Evolutionary conservation across 1,140 invertebrate species (phyloP).

Genomic region (Drosophila athabasca): DNA sequence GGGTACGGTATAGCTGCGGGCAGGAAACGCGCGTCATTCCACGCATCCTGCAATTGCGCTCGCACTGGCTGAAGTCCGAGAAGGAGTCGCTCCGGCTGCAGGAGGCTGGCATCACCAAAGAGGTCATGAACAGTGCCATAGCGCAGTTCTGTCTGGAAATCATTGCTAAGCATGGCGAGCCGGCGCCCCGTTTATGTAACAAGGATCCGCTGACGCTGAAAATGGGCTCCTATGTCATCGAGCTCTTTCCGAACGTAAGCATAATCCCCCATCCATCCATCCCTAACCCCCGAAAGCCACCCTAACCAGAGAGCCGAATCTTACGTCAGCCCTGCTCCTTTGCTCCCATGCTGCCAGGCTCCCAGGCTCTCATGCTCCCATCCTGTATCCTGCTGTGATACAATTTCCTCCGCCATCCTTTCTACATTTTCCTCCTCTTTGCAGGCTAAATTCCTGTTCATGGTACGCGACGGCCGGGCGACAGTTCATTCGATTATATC

Average conservation of each 20-base stretch:
- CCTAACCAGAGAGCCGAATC: conserved; percentile 1
- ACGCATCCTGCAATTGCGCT: conserved; percentile 94
- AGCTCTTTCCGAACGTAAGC: conserved; percentile 89
- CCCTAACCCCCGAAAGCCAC: not conserved
- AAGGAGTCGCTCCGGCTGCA: conserved; percentile 94
- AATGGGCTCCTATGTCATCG: conserved; percentile 93
- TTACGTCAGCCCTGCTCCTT: too few relatives aligned
- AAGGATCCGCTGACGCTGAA: conserved; percentile 99
- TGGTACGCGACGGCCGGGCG: conserved; percentile 98
- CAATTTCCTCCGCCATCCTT: too few relatives aligned
- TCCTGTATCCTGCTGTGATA: too few relatives aligned
- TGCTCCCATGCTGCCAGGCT: too few relatives aligned
- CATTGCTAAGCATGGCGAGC: conserved; percentile 97
- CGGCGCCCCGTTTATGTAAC: conserved; percentile 96
- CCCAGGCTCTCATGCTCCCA: too few relatives aligned
- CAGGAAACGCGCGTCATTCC: conserved; percentile 99
- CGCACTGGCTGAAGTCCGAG: conserved; percentile 96
- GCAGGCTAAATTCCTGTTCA: conserved; percentile 96
- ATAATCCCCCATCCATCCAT: not conserved
- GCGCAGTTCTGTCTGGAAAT: conserved; percentile 98
- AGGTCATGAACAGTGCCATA: conserved; percentile 96
- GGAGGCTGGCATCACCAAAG: conserved; percentile 97
- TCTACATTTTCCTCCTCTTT: not conserved
- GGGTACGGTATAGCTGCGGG: conserved; percentile 90
- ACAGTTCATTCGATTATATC: conserved; percentile 99